A percentile compares a stretch with the other conserved stretches of the same genome.
Evolutionary conservation across 2,113 vertebrate species (phyloP).

Genomic region (Amia ocellicauda): DNA sequence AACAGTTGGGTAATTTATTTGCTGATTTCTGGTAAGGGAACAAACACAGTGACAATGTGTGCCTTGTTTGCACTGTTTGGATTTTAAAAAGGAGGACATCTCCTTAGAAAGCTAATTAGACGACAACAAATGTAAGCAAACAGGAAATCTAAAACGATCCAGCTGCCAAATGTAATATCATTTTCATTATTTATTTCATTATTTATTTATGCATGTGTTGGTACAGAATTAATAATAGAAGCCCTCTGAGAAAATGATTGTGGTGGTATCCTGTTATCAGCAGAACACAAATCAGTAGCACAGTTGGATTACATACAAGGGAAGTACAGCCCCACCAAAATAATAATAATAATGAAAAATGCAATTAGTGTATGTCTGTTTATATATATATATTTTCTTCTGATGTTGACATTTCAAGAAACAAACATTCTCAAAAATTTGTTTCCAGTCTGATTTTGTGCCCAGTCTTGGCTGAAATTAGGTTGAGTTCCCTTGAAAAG

Average conservation of each 20-base stretch:
- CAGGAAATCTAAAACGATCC: conserved; percentile 66
- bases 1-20: no score
- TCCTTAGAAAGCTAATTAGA: conserved; percentile 74
- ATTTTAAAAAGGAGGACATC: conserved; percentile 64
- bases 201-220: conserved; percentile 72
- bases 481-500: neutral
- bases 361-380: conserved; percentile 45
- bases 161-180: conserved; percentile 69
- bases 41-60: no score
- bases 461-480: neutral
- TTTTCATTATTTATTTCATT: conserved; percentile 73
- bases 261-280: conserved; percentile 52
- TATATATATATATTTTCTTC: neutral
- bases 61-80: no score
- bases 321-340: conserved; percentile 51
- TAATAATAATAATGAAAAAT: conserved; percentile 49
- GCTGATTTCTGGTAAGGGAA: no score
- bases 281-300: conserved; percentile 57
- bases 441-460: neutral
- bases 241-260: conserved; percentile 63
- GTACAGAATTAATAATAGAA: conserved; percentile 71
- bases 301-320: conserved; percentile 65
- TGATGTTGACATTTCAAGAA: neutral
- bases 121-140: conserved; percentile 53
- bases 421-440: conserved; percentile 6